A percentile compares a stretch with the other conserved stretches of the same genome.
Evolutionary conservation across 2,888 invertebrate species (phyloP).

Genomic region (Pterostichus niger): DNA sequence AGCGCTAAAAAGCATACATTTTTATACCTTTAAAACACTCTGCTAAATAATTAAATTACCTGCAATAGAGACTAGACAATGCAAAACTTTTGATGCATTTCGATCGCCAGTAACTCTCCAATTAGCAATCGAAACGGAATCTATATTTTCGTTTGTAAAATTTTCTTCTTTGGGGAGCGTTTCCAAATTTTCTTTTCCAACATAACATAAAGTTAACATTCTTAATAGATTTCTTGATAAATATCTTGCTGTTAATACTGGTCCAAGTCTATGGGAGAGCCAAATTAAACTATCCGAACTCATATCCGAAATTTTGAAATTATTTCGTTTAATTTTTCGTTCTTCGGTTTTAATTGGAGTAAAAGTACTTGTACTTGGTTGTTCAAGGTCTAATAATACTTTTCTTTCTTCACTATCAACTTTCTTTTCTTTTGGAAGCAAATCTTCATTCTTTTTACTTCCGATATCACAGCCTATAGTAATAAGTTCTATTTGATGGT

Average conservation of each 20-base stretch:
- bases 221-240: slow-evolving; percentile 94
- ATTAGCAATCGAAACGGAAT: slow-evolving; percentile 83
- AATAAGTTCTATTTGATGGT: slow-evolving; percentile 78
- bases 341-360: slow-evolving; percentile 18
- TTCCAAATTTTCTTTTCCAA: slow-evolving; percentile 88
- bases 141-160: slow-evolving; percentile 76
- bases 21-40: not conserved
- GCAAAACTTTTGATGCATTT: slow-evolving; percentile 92
- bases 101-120: slow-evolving; percentile 87
- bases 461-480: slow-evolving; percentile 83
- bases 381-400: slow-evolving; percentile 42
- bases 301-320: slow-evolving; percentile 88
- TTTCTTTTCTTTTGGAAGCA: slow-evolving; percentile 58
- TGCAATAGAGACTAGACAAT: slow-evolving; percentile 93
- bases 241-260: slow-evolving; percentile 94
- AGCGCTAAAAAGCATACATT: slow-evolving; percentile 78
- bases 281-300: slow-evolving; percentile 93
- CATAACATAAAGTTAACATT: slow-evolving; percentile 96
- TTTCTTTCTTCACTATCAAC: slow-evolving; percentile 58
- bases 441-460: slow-evolving; percentile 79
- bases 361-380: slow-evolving; percentile 68
- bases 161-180: slow-evolving; percentile 75
- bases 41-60: slow-evolving; percentile 78
- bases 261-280: slow-evolving; percentile 95
- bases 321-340: slow-evolving; percentile 69